Base-by-base conservation (phyloP, 2,888 invertebrate genomes). In the Ligdia adustata region DNA sequence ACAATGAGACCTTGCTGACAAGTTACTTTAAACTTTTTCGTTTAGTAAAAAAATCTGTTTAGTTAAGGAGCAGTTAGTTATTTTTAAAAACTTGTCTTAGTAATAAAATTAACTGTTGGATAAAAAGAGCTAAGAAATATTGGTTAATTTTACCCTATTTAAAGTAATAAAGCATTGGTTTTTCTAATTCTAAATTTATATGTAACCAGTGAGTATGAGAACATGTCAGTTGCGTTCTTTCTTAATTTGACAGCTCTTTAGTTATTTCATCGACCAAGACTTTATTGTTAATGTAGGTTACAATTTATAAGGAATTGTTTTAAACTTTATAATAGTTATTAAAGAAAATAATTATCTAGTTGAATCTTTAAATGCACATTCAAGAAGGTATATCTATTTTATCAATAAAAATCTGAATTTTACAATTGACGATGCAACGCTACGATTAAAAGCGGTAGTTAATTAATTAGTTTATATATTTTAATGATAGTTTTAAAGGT, bases 1-100 rank as follows among this genome's bases (percentile, higher is more conserved):
- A 86, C 86, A 83, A 74, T 74, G 64, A 74, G 71, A 83, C 76
- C 75, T 81, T 80, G 79, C 75, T 68, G 69, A 66, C 60, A 50
- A 63, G 40, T 56, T 50, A 39, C 26, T 45, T 55, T 55, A 41
- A 52, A 60, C 9, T 22, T 32, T 26, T 32, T 24, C 14, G 14
- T 22, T 45, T 46, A 37, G 18, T 42, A 41, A 22, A 38, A 38
- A 38, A 41, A 46, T 29, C 20, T 46, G 33, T 60, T 62, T n/a
- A n/a, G 14, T 52, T 42, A 34, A 28, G 1, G 18, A 41, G 38
- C 6, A 20, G 16, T 29, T 28, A 11, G 14, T 11, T 31, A 9
- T 22, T 39, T 39, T 40, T 29, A 27, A 15, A 37, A 37, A 14
- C n/a, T 11, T 37, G 27, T 7, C 27, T 9, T 37, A 27, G 12